Base-by-base conservation (phyloP, 1,140 invertebrate genomes). In the Trichoplusia ni region DNA sequence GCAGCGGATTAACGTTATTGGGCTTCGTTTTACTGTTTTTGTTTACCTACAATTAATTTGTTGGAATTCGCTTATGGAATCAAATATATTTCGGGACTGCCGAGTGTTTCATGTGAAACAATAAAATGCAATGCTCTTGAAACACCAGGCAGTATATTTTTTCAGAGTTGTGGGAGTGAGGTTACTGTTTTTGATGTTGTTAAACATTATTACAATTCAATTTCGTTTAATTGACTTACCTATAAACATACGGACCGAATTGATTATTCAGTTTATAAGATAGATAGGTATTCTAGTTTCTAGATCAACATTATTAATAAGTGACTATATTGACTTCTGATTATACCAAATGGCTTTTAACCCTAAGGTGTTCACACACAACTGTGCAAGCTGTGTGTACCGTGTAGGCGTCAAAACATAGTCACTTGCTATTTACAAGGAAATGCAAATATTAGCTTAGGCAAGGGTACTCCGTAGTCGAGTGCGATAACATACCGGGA, bases 401-500 rank as follows among this genome's bases (percentile, higher is more conserved):
- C 27, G 51, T 44, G 54, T 60, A 47, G 40, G 58, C 42, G 42
- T 47, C 42, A 47, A 47, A 47, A 35, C 58, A 46, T 16, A 60
- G 58, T 47, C 35, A 56, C 51, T 38, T 54, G 54, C 53, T 69
- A 66, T 62, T 66, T 61, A 65, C 58, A 66, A 42, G 60, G 59
- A 60, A 71, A 25, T 53, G 42, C 47, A 71, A 71, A 71, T 62
- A 53, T 70, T 70, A 63, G 64, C 46, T 66, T 59, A 63, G 64
- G 68, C 31, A 62, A 59, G 60, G 51, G 56, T 29, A 46, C 40
- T 63, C 47, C 11, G 58, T 19, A 54, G 21, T 56, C 35, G 53
- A 60, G 51, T 23, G 59, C 44, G 69, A 47, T 53, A 51, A 61
- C 59, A 67, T 59, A 68, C 46, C 37, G 23, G 25, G 27, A 33